Conservation (phyloP, 2,888 invertebrate species). For the Lacanobia wlatinum region DNA sequence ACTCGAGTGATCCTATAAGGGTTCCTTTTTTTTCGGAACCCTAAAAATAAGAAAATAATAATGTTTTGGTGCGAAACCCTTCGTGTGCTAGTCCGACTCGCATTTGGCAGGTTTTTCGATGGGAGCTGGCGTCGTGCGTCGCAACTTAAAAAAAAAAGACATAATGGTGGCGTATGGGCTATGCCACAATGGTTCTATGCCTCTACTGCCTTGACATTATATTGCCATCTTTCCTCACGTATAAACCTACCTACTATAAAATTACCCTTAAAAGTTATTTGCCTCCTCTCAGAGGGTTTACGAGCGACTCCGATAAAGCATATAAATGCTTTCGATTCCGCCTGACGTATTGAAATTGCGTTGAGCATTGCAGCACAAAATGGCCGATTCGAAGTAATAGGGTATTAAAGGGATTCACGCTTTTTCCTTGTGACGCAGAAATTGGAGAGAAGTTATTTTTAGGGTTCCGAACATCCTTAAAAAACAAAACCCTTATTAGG, state of each 20-base stretch:
- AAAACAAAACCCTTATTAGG: too few species aligned
- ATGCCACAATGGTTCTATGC: too few species aligned
- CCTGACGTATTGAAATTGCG: slow-evolving; percentile 45
- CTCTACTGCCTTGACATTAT: background rate
- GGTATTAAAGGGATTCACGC: slow-evolving; percentile 25
- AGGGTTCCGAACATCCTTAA: too few species aligned
- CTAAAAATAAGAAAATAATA: too few species aligned
- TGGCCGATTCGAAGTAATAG: slow-evolving; percentile 20
- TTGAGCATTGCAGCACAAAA: slow-evolving; percentile 31
- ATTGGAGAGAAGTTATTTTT: background rate
- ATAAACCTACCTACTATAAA: slow-evolving; percentile 20
- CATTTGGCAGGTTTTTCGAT: too few species aligned
- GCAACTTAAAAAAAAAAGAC: too few species aligned
- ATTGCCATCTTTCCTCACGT: background rate
- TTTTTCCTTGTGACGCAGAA: slow-evolving; percentile 1
- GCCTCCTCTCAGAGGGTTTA: slow-evolving; percentile 26
- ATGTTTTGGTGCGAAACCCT: too few species aligned
- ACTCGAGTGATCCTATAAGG: too few species aligned
- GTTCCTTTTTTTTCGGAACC: too few species aligned
- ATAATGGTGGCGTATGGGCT: too few species aligned
- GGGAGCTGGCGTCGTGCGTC: too few species aligned
- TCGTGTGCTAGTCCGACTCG: too few species aligned
- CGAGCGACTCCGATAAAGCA: slow-evolving; percentile 34
- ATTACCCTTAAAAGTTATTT: slow-evolving; percentile 26
- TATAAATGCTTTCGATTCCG: slow-evolving; percentile 43